Conservation (phyloP, 1,140 invertebrate genomes). For the Drosophila athabasca region DNA sequence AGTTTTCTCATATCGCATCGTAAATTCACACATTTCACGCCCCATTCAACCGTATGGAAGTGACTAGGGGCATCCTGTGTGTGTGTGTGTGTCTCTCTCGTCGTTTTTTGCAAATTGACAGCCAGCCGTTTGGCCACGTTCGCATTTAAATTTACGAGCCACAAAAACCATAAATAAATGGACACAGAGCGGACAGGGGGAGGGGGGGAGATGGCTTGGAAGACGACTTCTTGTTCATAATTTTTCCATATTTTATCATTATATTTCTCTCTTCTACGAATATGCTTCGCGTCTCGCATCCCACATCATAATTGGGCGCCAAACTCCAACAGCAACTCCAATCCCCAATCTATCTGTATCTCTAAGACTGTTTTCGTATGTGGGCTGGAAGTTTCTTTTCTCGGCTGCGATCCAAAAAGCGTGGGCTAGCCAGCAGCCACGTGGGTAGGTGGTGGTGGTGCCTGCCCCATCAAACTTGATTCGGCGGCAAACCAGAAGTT, state of each 20-base stretch:
- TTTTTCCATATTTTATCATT: conserved; percentile 54
- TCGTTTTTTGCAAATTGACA: conserved; percentile 60
- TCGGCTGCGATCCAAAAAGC: neutral
- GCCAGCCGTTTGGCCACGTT: conserved; percentile 59
- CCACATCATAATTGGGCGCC: conserved; percentile 73
- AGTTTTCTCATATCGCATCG: conserved; percentile 46
- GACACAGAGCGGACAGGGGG: too few species aligned
- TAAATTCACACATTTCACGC: conserved; percentile 77
- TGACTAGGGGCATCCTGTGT: conserved; percentile 57
- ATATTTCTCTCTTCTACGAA: conserved; percentile 21
- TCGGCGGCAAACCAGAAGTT: conserved; percentile 46
- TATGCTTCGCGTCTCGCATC: conserved; percentile 21
- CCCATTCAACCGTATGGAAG: conserved; percentile 53
- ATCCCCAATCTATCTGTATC: conserved; percentile 15
- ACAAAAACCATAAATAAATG: conserved; percentile 58
- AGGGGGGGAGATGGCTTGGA: too few species aligned
- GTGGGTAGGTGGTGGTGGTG: conserved; percentile 42
- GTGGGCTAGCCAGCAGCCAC: conserved; percentile 32
- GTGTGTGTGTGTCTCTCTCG: conserved; percentile 38
- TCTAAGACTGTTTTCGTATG: conserved; percentile 14
- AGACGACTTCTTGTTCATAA: conserved; percentile 48
- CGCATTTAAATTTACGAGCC: conserved; percentile 68
- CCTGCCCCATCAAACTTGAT: conserved; percentile 53
- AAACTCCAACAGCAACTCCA: conserved; percentile 33
- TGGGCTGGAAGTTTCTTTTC: conserved; percentile 43